A percentile compares a stretch with the other conserved stretches of the same genome.
Evolutionary conservation across 2,113 vertebrate species (phyloP).

Genomic region (Kobus ellipsiprymnus): DNA sequence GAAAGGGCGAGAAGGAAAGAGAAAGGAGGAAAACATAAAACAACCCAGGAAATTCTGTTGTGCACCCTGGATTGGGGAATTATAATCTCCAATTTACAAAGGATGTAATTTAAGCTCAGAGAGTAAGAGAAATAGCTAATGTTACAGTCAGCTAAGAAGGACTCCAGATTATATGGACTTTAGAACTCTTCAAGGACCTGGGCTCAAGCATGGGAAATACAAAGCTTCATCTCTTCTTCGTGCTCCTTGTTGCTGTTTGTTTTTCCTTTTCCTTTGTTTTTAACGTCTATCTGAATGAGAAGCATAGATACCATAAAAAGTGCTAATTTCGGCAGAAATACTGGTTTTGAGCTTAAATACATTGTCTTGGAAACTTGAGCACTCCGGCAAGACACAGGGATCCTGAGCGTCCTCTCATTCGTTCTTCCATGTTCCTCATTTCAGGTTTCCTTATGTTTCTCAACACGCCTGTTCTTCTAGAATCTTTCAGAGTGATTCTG

Average conservation of each 20-base stretch:
- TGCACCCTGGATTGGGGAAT: background rate
- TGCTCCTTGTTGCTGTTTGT: background rate
- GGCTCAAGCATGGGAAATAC: background rate
- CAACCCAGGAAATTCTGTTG: background rate
- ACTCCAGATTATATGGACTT: background rate
- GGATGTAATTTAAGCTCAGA: background rate
- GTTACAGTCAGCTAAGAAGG: background rate
- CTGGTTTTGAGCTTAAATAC: background rate
- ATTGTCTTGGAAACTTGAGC: background rate
- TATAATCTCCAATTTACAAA: background rate
- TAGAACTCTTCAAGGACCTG: background rate
- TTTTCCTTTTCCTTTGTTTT: background rate
- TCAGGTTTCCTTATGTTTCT: background rate
- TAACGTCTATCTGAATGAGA: background rate
- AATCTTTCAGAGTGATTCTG: background rate
- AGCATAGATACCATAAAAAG: background rate
- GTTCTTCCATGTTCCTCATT: background rate
- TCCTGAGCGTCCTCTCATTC: background rate
- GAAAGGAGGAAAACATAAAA: rapidly evolving
- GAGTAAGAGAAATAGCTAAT: background rate
- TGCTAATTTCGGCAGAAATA: background rate
- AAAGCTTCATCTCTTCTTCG: background rate
- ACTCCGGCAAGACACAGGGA: background rate
- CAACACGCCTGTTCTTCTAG: background rate
- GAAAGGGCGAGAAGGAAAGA: background rate